Evolutionary conservation across 2,113 vertebrate species (phyloP).

Genomic region (Charina bottae): DNA sequence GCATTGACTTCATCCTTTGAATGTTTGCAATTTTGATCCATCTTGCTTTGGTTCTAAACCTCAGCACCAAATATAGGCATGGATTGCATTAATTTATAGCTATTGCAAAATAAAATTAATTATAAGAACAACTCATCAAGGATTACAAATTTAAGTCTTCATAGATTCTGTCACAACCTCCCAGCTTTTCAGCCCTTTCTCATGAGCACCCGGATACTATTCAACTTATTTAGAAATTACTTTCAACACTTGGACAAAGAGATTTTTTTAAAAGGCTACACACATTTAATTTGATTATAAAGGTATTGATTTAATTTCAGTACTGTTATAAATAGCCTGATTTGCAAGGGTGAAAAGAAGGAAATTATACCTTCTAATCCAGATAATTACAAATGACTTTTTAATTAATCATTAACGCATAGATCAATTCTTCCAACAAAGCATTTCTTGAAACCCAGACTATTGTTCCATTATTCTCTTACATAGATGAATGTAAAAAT

Average conservation of each 20-base stretch:
- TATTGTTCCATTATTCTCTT: not conserved
- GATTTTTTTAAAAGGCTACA: not conserved
- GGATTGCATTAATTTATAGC: not conserved
- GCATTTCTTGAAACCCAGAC: not conserved
- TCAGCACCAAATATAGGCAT: not conserved
- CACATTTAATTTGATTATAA: constrained; percentile 4
- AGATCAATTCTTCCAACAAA: constrained; percentile 7
- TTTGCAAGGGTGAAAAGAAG: not conserved
- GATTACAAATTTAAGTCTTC: not conserved
- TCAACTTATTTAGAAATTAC: not conserved
- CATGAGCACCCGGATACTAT: not conserved
- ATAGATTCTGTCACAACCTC: not conserved
- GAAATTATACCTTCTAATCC: constrained; percentile 4
- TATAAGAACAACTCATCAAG: not conserved
- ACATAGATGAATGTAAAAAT: not conserved
- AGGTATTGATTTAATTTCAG: not conserved
- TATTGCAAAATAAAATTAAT: constrained; percentile 1
- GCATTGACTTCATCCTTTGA: not conserved
- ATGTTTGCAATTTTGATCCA: not conserved
- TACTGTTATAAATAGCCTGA: not conserved
- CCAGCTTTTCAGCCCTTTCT: not conserved
- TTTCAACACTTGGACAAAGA: not conserved
- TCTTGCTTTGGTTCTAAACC: not conserved
- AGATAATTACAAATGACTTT: constrained; percentile 3
- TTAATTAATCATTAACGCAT: constrained; percentile 22